phyloP scores from a whole-genome alignment of 2,113 vertebrate genomes.

The Rhombomys opimus region DNA sequence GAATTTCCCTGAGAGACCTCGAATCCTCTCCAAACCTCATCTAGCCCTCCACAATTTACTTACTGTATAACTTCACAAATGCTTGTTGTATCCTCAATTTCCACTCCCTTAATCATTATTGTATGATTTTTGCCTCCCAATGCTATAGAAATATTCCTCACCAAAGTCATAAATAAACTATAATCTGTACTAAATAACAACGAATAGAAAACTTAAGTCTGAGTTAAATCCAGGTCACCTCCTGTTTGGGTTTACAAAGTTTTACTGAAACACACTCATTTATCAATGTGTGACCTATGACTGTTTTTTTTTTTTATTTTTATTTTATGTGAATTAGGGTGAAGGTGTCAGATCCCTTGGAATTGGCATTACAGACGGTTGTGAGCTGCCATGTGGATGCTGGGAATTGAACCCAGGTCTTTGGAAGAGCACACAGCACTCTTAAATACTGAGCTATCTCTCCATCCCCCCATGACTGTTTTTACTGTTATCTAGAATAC shows the following conservation, averaged over 20 bases:
- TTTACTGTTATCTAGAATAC: slow-evolving; percentile 21
- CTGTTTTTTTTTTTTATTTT: neutral
- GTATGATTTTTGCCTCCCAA: neutral
- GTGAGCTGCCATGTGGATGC: no score
- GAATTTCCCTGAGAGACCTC: neutral
- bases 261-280: slow-evolving; percentile 10
- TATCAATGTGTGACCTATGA: neutral
- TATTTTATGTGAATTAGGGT: no score
- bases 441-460: no score
- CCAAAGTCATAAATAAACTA: slow-evolving; percentile 14
- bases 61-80: slow-evolving; percentile 19
- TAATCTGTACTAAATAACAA: neutral
- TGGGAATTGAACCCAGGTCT: no score
- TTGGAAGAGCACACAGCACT: no score
- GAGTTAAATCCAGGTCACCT: neutral
- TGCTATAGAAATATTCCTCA: neutral
- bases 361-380: no score
- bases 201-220: neutral
- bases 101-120: neutral
- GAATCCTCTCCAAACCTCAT: slow-evolving; percentile 24
- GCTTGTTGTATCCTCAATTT: neutral
- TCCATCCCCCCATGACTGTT: neutral
- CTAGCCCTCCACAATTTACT: neutral
- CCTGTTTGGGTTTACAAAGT: slow-evolving; percentile 28
- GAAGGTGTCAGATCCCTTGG: no score